Evolutionary conservation across 1,140 invertebrate genomes (phyloP).

Genomic region (Archivesica marissinica): DNA sequence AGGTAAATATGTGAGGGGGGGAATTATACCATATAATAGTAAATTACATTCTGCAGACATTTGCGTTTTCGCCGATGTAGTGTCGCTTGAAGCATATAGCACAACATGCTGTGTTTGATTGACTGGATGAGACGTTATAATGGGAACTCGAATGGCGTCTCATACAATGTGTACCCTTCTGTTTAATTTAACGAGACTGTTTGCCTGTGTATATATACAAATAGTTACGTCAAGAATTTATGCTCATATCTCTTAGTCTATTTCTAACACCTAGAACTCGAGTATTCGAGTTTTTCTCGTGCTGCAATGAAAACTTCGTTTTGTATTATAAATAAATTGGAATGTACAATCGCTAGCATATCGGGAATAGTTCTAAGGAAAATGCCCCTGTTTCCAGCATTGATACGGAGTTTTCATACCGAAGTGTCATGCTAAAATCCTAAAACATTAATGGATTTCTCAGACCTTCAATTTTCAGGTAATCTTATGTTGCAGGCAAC

Average conservation of each 20-base stretch:
- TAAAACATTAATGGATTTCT: slow-evolving; percentile 47
- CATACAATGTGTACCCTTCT: too few relatives aligned
- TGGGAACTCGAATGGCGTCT: too few relatives aligned
- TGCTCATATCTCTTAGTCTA: background rate
- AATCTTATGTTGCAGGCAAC: background rate
- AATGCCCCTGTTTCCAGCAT: background rate
- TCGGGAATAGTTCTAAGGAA: slow-evolving; percentile 7
- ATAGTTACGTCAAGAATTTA: background rate
- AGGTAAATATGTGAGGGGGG: too few relatives aligned
- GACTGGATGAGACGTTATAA: too few relatives aligned
- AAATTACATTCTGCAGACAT: too few relatives aligned
- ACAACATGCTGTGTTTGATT: too few relatives aligned
- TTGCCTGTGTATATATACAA: background rate
- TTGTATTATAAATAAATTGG: slow-evolving; percentile 46
- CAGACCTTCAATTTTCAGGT: slow-evolving; percentile 40
- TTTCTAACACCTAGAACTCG: background rate
- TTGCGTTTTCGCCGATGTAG: too few relatives aligned
- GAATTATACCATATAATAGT: too few relatives aligned
- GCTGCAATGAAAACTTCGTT: slow-evolving; percentile 44
- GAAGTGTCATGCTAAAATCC: slow-evolving; percentile 52
- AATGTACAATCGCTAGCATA: slow-evolving; percentile 37
- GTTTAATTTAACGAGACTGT: slow-evolving; percentile 15
- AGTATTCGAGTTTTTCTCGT: background rate
- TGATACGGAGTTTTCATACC: slow-evolving; percentile 45
- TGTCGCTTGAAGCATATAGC: too few relatives aligned